Conservation (phyloP, 2,888 invertebrate species). For the Acanthopleura granulata region DNA sequence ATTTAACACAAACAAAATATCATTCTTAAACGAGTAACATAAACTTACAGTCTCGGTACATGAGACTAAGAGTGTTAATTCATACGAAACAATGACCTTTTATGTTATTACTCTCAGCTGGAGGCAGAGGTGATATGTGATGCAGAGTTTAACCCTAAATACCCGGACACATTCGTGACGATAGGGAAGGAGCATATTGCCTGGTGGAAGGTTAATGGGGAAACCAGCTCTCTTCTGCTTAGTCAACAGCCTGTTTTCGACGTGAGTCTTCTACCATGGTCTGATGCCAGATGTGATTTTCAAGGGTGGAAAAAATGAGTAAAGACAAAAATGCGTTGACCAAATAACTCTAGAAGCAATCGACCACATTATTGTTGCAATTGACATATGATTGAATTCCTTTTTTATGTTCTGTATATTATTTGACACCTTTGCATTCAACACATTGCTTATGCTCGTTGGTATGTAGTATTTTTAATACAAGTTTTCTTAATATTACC, state of each 20-base stretch:
- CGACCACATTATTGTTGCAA: too few species aligned
- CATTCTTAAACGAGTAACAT: too few species aligned
- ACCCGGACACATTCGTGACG: conserved; percentile 55
- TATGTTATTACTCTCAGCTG: conserved; percentile 37
- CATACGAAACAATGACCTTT: neutral
- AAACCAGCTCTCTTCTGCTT: conserved; percentile 42
- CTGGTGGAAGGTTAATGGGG: conserved; percentile 62
- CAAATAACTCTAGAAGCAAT: too few species aligned
- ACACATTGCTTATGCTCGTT: too few species aligned
- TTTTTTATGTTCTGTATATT: too few species aligned
- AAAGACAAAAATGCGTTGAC: too few species aligned
- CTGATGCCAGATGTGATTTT: neutral
- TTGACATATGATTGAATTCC: too few species aligned
- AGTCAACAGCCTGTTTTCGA: conserved; percentile 57
- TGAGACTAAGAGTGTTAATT: neutral
- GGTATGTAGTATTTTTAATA: too few species aligned
- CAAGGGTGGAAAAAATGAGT: too few species aligned
- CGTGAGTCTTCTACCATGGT: conserved; percentile 34
- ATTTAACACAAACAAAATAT: too few species aligned
- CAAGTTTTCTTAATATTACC: neutral
- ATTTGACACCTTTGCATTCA: too few species aligned
- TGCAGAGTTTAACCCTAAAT: conserved; percentile 52
- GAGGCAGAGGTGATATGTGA: conserved; percentile 56
- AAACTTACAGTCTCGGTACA: too few species aligned
- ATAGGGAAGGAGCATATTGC: conserved; percentile 63